phyloP scores from a whole-genome alignment of 2,113 vertebrate species.

The Odontophorus gujanensis region DNA sequence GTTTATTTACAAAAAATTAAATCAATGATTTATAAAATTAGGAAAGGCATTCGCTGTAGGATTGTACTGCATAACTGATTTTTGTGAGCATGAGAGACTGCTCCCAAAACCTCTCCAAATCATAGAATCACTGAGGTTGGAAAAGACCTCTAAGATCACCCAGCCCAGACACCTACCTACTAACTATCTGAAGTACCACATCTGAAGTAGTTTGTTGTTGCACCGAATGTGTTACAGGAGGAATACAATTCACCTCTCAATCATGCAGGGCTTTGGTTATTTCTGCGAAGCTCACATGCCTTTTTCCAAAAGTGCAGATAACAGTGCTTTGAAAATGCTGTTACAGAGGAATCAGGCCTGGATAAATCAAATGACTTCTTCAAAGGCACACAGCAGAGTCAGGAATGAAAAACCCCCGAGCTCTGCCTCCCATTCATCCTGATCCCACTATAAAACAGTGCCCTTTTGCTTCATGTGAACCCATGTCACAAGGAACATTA shows the following conservation, averaged over 20 bases:
- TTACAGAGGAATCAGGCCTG: conserved; percentile 19
- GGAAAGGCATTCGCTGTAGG: neutral
- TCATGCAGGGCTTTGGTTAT: neutral
- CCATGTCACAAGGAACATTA: conserved; percentile 31
- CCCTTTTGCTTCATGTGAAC: neutral
- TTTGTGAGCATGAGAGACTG: neutral
- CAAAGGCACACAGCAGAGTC: conserved; percentile 46
- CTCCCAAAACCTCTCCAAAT: neutral
- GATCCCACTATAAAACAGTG: conserved; percentile 6
- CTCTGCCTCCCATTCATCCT: conserved; percentile 26
- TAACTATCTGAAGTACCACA: too few species aligned
- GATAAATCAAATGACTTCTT: conserved; percentile 51
- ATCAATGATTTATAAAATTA: neutral
- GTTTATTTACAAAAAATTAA: neutral
- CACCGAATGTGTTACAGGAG: neutral
- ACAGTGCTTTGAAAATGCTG: neutral
- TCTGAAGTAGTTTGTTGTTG: neutral
- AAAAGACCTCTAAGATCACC: too few species aligned
- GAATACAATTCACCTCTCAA: neutral
- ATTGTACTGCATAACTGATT: neutral
- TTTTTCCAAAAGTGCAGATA: conserved; percentile 10
- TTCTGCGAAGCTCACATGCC: neutral
- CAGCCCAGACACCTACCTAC: too few species aligned
- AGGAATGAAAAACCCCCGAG: conserved; percentile 8
- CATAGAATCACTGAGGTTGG: too few species aligned